Conservation (phyloP, 2,888 invertebrate genomes). For the Melitaea athalia region DNA sequence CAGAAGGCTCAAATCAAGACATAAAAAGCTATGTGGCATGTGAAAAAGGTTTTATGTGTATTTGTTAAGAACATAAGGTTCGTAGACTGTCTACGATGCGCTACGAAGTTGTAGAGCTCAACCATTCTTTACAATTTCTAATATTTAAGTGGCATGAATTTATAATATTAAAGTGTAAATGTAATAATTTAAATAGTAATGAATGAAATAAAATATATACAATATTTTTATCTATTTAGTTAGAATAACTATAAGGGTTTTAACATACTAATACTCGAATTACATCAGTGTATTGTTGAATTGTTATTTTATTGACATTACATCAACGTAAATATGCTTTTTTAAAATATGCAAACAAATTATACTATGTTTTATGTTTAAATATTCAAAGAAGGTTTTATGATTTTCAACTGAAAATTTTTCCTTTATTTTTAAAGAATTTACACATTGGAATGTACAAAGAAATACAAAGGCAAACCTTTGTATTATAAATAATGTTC, state of each 20-base stretch:
- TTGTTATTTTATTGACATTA: too few relatives aligned
- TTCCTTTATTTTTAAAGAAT: not conserved
- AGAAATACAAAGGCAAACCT: not conserved
- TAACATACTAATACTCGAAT: too few relatives aligned
- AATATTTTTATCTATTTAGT: too few relatives aligned
- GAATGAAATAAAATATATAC: too few relatives aligned
- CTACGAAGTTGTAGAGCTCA: conserved; percentile 14
- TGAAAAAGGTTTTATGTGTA: not conserved
- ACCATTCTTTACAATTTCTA: not conserved
- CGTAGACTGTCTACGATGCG: conserved; percentile 21
- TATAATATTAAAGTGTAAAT: too few relatives aligned
- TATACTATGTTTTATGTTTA: not conserved
- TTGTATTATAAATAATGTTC: too few relatives aligned
- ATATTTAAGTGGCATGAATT: too few relatives aligned
- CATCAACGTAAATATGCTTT: not conserved
- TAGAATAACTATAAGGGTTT: too few relatives aligned
- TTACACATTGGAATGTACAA: not conserved
- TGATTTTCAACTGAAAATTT: not conserved
- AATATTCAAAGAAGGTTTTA: not conserved
- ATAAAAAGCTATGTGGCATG: not conserved
- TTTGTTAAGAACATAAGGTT: not conserved
- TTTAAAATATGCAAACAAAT: not conserved
- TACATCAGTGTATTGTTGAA: too few relatives aligned
- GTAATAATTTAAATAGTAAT: too few relatives aligned
- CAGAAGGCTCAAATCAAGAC: conserved; percentile 5